Evolutionary conservation across 35 echinoderm and acorn worm genomes (phyloP).

Genomic region (Nesometra sesokonis): DNA sequence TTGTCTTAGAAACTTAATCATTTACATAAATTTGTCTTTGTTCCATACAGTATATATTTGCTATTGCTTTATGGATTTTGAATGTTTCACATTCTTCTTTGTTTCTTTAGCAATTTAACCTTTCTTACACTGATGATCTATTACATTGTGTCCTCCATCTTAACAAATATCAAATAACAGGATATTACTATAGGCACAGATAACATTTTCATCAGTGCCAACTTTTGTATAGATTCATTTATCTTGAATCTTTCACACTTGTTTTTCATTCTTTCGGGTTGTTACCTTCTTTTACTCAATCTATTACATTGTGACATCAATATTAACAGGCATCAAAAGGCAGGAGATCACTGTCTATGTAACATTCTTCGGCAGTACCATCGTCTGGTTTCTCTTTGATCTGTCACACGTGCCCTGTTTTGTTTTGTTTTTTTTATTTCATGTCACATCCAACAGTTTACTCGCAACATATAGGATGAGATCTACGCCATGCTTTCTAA

Average conservation of each 20-base stretch:
- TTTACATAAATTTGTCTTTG: too few relatives aligned
- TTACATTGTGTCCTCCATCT: slow-evolving; percentile 64
- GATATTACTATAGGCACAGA: slow-evolving; percentile 66
- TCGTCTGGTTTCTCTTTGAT: slow-evolving; percentile 64
- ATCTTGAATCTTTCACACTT: background rate
- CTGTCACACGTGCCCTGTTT: slow-evolving; percentile 54
- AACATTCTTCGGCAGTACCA: slow-evolving; percentile 80
- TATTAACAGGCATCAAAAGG: slow-evolving; percentile 34
- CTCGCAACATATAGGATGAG: slow-evolving; percentile 54
- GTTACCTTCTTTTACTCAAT: slow-evolving; percentile 57
- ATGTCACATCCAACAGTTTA: slow-evolving; percentile 61
- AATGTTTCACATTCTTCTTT: slow-evolving; percentile 2
- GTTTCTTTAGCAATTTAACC: slow-evolving; percentile 37
- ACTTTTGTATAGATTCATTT: background rate
- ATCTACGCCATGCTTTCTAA: too few relatives aligned
- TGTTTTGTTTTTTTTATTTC: slow-evolving; percentile 55
- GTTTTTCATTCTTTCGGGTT: slow-evolving; percentile 41
- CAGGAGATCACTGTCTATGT: slow-evolving; percentile 76
- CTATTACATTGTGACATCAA: slow-evolving; percentile 77
- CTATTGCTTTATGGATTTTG: too few relatives aligned
- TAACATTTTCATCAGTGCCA: slow-evolving; percentile 81
- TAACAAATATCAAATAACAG: slow-evolving; percentile 34
- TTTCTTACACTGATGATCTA: slow-evolving; percentile 76
- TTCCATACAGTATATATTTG: too few relatives aligned
- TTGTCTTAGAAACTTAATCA: too few relatives aligned